Conservation (phyloP, 2,888 invertebrate species). For the Ischnus inquisitorius region DNA sequence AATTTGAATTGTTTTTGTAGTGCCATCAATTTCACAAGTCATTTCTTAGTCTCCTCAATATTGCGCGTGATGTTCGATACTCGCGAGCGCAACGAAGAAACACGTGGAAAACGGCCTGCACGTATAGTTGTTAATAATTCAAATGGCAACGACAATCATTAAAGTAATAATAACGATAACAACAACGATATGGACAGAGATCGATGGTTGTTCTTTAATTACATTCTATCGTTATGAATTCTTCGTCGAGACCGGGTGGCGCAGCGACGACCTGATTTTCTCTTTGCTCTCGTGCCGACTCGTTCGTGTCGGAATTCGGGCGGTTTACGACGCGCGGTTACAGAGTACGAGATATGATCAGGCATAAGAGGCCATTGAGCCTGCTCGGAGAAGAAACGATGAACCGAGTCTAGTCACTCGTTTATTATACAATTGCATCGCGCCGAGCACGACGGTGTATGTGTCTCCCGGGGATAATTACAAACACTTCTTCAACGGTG, state of each 20-base stretch:
- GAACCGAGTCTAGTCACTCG: no score
- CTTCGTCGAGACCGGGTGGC: slow-evolving; percentile 17
- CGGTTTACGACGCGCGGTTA: slow-evolving; percentile 25
- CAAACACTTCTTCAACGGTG: background rate
- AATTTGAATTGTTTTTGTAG: no score
- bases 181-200: slow-evolving; percentile 1
- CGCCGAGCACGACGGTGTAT: no score
- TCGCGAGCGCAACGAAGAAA: no score
- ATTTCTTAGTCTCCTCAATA: no score
- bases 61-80: no score
- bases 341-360: slow-evolving; percentile 28
- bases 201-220: slow-evolving; percentile 59
- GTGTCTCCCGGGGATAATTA: background rate
- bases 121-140: no score
- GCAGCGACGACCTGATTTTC: slow-evolving; percentile 47
- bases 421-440: no score
- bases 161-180: no score
- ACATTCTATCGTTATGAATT: slow-evolving; percentile 50
- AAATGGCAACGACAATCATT: no score
- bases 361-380: slow-evolving; percentile 9
- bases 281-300: slow-evolving; percentile 30
- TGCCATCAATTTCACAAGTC: no score
- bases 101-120: no score
- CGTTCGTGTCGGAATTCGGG: slow-evolving; percentile 55
- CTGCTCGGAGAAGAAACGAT: background rate